Percentiles rank a stretch among this genome's conserved stretches.
These are phyloP conservation scores for Hirtodrosophila trivittata DNA, from an alignment of 2,888 invertebrate genomes.

Conservation along the genomic window DNA sequence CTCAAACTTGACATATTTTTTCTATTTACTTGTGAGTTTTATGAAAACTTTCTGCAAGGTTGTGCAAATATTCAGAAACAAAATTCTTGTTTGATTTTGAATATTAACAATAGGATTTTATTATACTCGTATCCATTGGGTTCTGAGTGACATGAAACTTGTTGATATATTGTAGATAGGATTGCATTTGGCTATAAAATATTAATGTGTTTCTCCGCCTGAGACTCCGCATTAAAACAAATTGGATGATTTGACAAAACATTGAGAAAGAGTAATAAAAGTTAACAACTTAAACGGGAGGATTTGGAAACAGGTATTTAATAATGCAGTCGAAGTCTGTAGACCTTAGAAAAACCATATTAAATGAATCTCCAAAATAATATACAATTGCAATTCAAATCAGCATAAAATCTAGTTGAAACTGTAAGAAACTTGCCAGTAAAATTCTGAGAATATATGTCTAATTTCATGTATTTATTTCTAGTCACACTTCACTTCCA, in stretches of 20 bases:
- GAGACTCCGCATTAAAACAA: conserved; percentile 40
- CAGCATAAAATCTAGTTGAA: too few relatives aligned
- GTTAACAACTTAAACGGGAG: conserved; percentile 23
- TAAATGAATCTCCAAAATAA: too few relatives aligned
- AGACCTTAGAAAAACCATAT: too few relatives aligned
- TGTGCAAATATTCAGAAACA: conserved; percentile 12
- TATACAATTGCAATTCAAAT: too few relatives aligned
- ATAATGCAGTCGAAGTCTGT: too few relatives aligned
- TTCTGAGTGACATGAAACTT: conserved; percentile 35
- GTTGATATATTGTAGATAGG: conserved; percentile 2
- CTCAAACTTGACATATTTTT: conserved; percentile 16
- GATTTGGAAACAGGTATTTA: conserved; percentile 25
- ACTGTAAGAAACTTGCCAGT: too few relatives aligned
- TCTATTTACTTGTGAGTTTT: conserved; percentile 1
- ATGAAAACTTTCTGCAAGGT: conserved; percentile 20
- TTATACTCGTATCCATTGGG: conserved; percentile 19
- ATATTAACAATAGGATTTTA: conserved; percentile 57
- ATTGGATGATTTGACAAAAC: conserved; percentile 43
- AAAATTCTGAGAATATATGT: too few relatives aligned
- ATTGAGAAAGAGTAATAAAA: conserved; percentile 20
- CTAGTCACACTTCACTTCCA: too few relatives aligned
- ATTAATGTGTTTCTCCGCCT: background rate
- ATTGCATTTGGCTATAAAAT: conserved; percentile 19
- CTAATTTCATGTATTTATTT: too few relatives aligned
- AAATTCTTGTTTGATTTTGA: conserved; percentile 37